A percentile compares a stretch with the other conserved stretches of the same genome.
phyloP scores from a whole-genome alignment of 2,113 vertebrate genomes.

The Bufo gargarizans region DNA sequence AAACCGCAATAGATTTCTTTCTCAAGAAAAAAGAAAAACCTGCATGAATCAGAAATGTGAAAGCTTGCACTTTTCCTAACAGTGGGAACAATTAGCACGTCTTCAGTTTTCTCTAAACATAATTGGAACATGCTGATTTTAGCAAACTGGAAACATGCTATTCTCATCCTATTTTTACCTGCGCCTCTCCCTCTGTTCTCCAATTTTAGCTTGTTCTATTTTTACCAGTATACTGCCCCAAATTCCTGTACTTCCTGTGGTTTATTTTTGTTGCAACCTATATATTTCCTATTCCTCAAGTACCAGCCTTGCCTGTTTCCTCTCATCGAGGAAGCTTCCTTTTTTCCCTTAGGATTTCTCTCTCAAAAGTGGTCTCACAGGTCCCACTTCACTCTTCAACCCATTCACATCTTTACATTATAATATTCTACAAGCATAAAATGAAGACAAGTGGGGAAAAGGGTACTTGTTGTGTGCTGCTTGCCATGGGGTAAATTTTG shows the following conservation, averaged over 20 bases:
- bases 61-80: constrained; percentile 25
- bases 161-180: constrained; percentile 16
- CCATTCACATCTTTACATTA: not conserved
- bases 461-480: not conserved
- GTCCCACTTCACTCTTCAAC: not conserved
- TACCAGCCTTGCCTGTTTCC: not conserved
- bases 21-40: not conserved
- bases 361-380: not conserved
- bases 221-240: not conserved
- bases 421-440: not conserved
- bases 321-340: not conserved
- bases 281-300: constrained; percentile 2
- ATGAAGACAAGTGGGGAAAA: not conserved
- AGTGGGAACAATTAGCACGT: constrained; percentile 20
- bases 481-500: not conserved
- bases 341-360: not conserved
- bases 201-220: constrained; percentile 3
- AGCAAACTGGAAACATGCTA: constrained; percentile 23
- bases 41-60: constrained; percentile 7
- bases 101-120: constrained; percentile 34
- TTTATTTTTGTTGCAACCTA: constrained; percentile 26
- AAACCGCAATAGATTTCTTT: not conserved
- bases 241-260: constrained; percentile 26
- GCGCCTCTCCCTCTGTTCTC: not conserved
- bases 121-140: constrained; percentile 32